phyloP scores from a whole-genome alignment of 2,113 vertebrate species.

The Vidua chalybeata region DNA sequence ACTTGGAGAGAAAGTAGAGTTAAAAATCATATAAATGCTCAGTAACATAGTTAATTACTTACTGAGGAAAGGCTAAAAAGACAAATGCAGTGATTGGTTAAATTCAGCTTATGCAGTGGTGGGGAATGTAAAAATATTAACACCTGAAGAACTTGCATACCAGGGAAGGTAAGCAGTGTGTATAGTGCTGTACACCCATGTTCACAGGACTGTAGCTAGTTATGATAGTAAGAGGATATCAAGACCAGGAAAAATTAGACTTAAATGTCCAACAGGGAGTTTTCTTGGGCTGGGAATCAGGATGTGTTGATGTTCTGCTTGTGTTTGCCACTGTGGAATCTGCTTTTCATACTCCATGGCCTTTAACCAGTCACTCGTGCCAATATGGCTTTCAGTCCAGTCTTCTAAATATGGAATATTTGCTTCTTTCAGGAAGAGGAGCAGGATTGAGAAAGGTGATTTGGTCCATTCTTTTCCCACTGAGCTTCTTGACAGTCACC shows the following conservation, averaged over 20 bases:
- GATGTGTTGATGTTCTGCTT: background rate
- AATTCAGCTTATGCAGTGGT: background rate
- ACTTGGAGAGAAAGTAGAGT: background rate
- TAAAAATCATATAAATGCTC: background rate
- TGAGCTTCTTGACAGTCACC: background rate
- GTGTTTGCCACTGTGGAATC: background rate
- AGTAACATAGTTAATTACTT: background rate
- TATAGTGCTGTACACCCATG: background rate
- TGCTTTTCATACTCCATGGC: background rate
- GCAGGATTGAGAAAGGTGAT: background rate
- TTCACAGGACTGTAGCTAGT: background rate
- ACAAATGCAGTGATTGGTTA: background rate
- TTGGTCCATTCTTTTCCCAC: background rate
- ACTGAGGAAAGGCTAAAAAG: background rate
- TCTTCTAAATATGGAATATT: background rate
- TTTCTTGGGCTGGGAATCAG: background rate
- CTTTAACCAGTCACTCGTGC: background rate
- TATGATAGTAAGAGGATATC: background rate
- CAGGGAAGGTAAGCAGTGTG: background rate
- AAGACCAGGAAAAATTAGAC: background rate
- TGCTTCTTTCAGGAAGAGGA: background rate
- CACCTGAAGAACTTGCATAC: background rate
- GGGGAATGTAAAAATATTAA: background rate
- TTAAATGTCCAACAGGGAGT: background rate
- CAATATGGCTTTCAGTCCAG: background rate